Percentiles rank a stretch among this genome's conserved stretches.
Conservation (phyloP, 2,888 invertebrate genomes). For the Rotaria socialis region DNA sequence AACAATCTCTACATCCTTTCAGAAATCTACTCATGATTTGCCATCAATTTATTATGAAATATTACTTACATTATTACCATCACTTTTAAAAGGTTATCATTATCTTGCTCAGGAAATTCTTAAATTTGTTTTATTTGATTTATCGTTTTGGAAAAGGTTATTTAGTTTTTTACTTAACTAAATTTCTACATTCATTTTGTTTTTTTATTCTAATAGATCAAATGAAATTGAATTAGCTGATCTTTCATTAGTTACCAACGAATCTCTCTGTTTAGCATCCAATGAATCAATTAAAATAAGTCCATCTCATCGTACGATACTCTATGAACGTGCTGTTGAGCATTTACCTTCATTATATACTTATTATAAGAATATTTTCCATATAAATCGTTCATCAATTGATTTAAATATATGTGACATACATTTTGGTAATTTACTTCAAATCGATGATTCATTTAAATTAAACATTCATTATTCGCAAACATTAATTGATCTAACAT, state of each 20-base stretch:
- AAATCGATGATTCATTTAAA: background rate
- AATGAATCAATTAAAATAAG: background rate
- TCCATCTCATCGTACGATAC: background rate
- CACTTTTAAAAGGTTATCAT: background rate
- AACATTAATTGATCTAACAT: background rate
- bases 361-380: conserved; percentile 10
- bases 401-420: background rate
- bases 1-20: background rate
- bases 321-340: conserved; percentile 16
- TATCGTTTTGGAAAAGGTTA: conserved; percentile 23
- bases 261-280: conserved; percentile 9
- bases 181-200: background rate
- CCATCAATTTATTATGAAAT: conserved; percentile 31
- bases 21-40: background rate
- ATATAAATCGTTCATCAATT: conserved; percentile 20
- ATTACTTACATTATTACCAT: background rate
- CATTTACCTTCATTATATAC: conserved; percentile 7
- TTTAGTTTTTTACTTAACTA: background rate
- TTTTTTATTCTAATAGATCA: background rate
- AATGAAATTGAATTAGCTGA: background rate
- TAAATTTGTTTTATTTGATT: background rate
- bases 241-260: background rate
- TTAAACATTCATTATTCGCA: background rate
- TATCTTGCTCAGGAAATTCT: conserved; percentile 26
- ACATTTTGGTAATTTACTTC: background rate